Percentiles rank a stretch among this genome's conserved stretches.
phyloP scores from a whole-genome alignment of 1,140 invertebrate species.

The Lepeophtheirus salmonis region DNA sequence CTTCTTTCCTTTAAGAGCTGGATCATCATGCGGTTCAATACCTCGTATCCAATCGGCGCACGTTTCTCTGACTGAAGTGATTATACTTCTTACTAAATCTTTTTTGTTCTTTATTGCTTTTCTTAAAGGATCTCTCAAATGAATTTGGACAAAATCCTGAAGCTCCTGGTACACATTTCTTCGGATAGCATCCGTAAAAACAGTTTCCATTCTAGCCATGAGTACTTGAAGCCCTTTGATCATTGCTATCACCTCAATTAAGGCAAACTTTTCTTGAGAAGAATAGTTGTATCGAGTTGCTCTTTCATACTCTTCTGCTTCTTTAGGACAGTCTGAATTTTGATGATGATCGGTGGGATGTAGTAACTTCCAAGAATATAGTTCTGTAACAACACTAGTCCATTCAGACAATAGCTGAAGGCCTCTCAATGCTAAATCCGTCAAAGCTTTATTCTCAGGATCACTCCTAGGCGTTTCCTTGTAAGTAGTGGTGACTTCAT shows the following conservation, averaged over 20 bases:
- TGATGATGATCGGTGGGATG: constrained; percentile 94
- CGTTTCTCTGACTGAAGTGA: constrained; percentile 84
- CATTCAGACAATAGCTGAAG: constrained; percentile 84
- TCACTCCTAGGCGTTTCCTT: constrained; percentile 74
- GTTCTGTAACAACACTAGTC: constrained; percentile 90
- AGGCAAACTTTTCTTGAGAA: constrained; percentile 88
- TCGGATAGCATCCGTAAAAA: constrained; percentile 87
- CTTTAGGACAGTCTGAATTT: constrained; percentile 60
- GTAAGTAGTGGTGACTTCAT: constrained; percentile 53
- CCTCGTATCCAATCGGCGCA: constrained; percentile 89
- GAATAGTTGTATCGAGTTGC: constrained; percentile 96
- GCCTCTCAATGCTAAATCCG: constrained; percentile 72
- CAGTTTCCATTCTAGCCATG: constrained; percentile 92
- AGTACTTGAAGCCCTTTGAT: constrained; percentile 95
- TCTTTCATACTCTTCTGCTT: constrained; percentile 91
- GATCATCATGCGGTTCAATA: constrained; percentile 75
- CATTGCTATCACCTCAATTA: constrained; percentile 98
- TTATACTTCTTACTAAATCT: constrained; percentile 74
- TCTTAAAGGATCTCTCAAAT: constrained; percentile 69
- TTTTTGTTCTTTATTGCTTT: constrained; percentile 97
- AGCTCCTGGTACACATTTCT: constrained; percentile 87
- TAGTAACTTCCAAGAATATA: constrained; percentile 93
- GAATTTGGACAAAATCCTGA: constrained; percentile 89
- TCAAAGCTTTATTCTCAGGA: constrained; percentile 74
- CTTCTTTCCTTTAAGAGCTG: constrained; percentile 83